A percentile compares a stretch with the other conserved stretches of the same genome.
Conservation (phyloP, 2,113 vertebrate species). For the Fukomys damarensis region DNA sequence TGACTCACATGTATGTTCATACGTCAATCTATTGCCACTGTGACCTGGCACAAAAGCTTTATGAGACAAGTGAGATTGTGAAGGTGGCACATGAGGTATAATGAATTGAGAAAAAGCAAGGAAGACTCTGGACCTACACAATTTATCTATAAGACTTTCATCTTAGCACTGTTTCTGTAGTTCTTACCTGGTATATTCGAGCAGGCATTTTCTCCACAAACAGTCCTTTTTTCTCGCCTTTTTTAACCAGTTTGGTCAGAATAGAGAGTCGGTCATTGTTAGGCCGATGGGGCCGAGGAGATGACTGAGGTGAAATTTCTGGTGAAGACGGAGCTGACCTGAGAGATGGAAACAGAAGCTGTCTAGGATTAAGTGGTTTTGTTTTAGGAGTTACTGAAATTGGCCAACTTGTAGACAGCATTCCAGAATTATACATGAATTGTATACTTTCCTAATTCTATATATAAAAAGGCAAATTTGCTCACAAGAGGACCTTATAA, state of each 20-base stretch:
- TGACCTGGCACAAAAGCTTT: neutral
- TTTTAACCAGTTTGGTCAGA: slow-evolving; percentile 96
- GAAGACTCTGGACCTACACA: neutral
- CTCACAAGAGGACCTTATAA: neutral
- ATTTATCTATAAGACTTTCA: neutral
- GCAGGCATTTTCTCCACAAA: slow-evolving; percentile 99
- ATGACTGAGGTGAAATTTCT: slow-evolving; percentile 98
- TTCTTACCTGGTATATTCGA: slow-evolving; percentile 95
- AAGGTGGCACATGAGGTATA: neutral
- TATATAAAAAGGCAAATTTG: neutral
- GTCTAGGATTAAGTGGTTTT: neutral
- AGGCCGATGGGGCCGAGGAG: slow-evolving; percentile 95
- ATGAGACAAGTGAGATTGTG: neutral
- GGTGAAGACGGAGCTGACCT: slow-evolving; percentile 99
- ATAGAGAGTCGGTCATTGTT: slow-evolving; percentile 98
- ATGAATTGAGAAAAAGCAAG: neutral
- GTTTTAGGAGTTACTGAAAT: neutral
- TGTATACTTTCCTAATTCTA: neutral
- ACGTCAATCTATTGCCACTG: neutral
- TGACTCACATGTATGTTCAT: neutral
- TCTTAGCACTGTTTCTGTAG: neutral
- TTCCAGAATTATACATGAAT: neutral
- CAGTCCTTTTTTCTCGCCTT: slow-evolving; percentile 98
- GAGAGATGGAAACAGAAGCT: slow-evolving; percentile 55
- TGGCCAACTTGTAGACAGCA: neutral